phyloP scores from a whole-genome alignment of 2,797 vertebrate species.

The Avahi laniger region DNA sequence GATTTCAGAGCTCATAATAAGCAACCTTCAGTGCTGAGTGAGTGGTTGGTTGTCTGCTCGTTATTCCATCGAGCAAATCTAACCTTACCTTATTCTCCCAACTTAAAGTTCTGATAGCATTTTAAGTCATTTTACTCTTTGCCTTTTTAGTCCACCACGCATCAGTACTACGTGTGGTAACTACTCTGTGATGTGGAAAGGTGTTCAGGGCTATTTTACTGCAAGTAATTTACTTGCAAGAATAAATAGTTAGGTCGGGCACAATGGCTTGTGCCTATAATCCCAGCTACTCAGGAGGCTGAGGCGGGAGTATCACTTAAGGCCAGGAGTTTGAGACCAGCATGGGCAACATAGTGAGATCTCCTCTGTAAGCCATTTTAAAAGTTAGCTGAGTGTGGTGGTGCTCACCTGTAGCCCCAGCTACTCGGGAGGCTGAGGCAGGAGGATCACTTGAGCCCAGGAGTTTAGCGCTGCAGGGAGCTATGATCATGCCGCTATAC shows the following conservation, averaged over 20 bases:
- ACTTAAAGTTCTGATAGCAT: background rate
- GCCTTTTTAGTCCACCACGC: background rate
- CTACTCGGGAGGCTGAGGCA: background rate
- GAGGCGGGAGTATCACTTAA: background rate
- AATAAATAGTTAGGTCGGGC: background rate
- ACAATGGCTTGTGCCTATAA: background rate
- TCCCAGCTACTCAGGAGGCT: background rate
- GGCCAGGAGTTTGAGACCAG: background rate
- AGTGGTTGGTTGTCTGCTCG: slow-evolving; percentile 35
- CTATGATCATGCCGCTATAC: background rate
- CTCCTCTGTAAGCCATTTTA: background rate
- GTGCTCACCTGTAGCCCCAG: background rate
- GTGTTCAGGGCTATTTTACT: background rate
- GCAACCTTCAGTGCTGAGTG: slow-evolving; percentile 47
- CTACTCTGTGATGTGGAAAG: background rate
- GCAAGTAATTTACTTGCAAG: background rate
- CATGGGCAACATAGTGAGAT: background rate
- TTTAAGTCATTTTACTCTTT: slow-evolving; percentile 30
- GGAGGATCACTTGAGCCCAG: background rate
- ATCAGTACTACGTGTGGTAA: background rate
- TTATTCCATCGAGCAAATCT: background rate
- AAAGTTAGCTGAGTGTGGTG: background rate
- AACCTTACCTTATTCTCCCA: background rate
- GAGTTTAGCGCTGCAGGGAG: background rate
- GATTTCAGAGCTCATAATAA: slow-evolving; percentile 42